phyloP scores from a whole-genome alignment of 1,140 invertebrate species.

The Lepidostoma basale region DNA sequence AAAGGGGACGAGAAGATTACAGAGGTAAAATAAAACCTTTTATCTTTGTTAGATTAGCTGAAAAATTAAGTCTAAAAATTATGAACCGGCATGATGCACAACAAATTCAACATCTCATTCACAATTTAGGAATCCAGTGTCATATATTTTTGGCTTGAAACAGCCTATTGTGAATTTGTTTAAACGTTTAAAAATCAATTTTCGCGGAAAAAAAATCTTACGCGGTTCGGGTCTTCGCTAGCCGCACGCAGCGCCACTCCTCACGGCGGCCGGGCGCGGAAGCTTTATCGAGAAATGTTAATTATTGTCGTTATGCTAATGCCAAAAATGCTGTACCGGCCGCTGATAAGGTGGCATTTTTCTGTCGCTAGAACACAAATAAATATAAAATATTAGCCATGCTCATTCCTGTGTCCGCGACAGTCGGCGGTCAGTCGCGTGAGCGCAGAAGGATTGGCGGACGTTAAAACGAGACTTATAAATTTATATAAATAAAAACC shows the following conservation, averaged over 20 bases:
- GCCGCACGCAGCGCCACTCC: slow-evolving; percentile 38
- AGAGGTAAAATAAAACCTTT: too few species aligned
- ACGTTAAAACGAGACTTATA: background rate
- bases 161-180: too few species aligned
- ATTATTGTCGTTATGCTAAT: slow-evolving; percentile 47
- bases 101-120: too few species aligned
- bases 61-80: too few species aligned
- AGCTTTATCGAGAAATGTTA: slow-evolving; percentile 46
- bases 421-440: background rate
- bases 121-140: too few species aligned
- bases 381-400: slow-evolving; percentile 43
- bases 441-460: slow-evolving; percentile 11
- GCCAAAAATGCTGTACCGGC: slow-evolving; percentile 45
- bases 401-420: slow-evolving; percentile 27
- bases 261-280: slow-evolving; percentile 40
- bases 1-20: too few species aligned
- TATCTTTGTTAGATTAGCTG: too few species aligned
- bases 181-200: too few species aligned
- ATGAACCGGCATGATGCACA: too few species aligned
- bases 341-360: slow-evolving; percentile 44
- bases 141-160: too few species aligned
- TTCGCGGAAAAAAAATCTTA: too few species aligned
- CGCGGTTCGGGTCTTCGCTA: slow-evolving; percentile 22
- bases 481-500: too few species aligned
- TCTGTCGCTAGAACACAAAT: slow-evolving; percentile 43